Evolutionary conservation across 2,113 vertebrate genomes (phyloP).

Genomic region (Platichthys flesus): DNA sequence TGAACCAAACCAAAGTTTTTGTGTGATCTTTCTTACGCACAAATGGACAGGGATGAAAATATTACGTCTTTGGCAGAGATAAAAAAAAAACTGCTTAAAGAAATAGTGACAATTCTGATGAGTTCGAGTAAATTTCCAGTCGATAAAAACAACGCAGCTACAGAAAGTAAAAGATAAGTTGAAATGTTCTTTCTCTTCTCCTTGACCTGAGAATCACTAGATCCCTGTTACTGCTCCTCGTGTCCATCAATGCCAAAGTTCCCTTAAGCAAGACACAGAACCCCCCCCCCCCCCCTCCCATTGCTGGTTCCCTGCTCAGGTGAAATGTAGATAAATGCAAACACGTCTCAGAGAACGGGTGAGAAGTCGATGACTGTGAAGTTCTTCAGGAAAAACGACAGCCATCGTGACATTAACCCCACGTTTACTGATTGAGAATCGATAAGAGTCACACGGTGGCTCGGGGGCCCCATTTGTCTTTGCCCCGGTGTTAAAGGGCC

Average conservation of each 20-base stretch:
- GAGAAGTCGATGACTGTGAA: neutral
- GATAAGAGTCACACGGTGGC: neutral
- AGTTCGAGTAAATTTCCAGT: no score
- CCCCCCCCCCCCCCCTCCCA: no score
- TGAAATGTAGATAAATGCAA: conserved; percentile 26
- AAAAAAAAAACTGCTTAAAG: no score
- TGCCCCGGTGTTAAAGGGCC: conserved; percentile 50
- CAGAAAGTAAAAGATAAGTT: no score
- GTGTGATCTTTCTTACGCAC: no score
- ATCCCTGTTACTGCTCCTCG: neutral
- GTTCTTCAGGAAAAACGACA: neutral
- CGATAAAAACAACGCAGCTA: no score
- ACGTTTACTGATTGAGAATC: neutral
- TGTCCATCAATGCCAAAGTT: conserved; percentile 24
- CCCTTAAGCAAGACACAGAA: neutral
- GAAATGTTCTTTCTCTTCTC: neutral
- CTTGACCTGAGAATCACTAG: neutral
- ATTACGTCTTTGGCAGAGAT: no score
- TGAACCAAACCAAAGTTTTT: no score
- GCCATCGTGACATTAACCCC: neutral
- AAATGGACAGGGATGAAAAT: no score
- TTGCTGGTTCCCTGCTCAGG: conserved; percentile 19
- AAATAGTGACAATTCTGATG: no score
- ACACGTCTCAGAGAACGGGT: conserved; percentile 4
- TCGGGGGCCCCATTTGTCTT: conserved; percentile 6